A percentile compares a stretch with the other conserved stretches of the same genome.
Conservation (phyloP, 1,140 invertebrate genomes). For the Proctacanthus coquilletti region DNA sequence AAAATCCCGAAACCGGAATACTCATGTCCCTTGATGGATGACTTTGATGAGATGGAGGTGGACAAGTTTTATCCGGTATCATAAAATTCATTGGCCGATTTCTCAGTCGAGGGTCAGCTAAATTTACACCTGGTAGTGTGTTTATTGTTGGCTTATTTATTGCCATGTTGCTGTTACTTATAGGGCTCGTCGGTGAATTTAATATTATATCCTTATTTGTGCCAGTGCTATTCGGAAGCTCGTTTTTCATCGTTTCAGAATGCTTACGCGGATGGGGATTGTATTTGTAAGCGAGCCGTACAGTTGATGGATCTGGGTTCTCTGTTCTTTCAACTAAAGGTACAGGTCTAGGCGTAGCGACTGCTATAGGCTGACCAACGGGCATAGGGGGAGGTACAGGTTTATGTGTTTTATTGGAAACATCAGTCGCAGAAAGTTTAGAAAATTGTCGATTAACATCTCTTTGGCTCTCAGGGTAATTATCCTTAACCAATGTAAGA, state of each 20-base stretch:
- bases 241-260: background rate
- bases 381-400: background rate
- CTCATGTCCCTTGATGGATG: no score
- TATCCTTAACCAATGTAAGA: background rate
- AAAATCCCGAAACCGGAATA: no score
- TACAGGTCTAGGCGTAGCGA: background rate
- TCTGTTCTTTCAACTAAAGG: no score
- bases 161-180: no score
- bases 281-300: background rate
- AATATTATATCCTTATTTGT: background rate
- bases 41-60: no score
- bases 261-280: background rate
- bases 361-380: background rate
- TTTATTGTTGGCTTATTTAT: no score
- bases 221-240: background rate
- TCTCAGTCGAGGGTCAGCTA: background rate
- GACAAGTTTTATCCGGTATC: no score
- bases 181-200: background rate
- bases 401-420: background rate
- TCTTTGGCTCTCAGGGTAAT: background rate
- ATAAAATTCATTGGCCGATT: background rate
- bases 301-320: no score
- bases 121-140: background rate
- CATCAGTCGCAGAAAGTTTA: no score
- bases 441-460: background rate